Evolutionary conservation across 1,140 invertebrate genomes (phyloP).

Genomic region (Maniola jurtina): DNA sequence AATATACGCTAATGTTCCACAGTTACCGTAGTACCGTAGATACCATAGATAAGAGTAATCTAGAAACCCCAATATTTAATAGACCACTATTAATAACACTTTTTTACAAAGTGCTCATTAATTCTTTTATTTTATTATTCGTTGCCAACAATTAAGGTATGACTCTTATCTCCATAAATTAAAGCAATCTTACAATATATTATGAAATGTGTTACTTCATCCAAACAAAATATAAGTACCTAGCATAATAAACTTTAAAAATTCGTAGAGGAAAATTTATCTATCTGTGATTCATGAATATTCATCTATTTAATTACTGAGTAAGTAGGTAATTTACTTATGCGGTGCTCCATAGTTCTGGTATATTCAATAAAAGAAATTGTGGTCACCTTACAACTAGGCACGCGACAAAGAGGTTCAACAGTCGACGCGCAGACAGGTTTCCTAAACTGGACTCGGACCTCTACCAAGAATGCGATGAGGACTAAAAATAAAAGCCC

Average conservation of each 20-base stretch:
- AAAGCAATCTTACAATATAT: neutral
- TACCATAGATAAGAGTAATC: neutral
- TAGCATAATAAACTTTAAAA: no score
- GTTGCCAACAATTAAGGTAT: neutral
- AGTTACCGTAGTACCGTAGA: neutral
- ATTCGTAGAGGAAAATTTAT: no score
- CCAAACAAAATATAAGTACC: no score
- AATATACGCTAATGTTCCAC: no score
- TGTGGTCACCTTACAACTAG: constrained; percentile 29
- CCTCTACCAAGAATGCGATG: constrained; percentile 42
- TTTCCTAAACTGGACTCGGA: constrained; percentile 57
- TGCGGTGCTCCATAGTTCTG: no score
- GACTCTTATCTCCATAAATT: neutral
- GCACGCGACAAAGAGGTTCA: constrained; percentile 52
- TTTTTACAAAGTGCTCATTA: neutral
- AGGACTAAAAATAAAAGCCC: constrained; percentile 46
- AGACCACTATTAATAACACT: neutral
- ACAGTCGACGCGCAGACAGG: constrained; percentile 49
- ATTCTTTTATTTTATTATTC: neutral
- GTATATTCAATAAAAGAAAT: neutral
- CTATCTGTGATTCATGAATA: no score
- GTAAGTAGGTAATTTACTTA: no score
- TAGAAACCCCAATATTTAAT: constrained; percentile 2
- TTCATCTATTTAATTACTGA: no score
- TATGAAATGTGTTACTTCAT: neutral